Evolutionary conservation across 2,113 vertebrate species (phyloP).

Genomic region (Glareola pratincola): DNA sequence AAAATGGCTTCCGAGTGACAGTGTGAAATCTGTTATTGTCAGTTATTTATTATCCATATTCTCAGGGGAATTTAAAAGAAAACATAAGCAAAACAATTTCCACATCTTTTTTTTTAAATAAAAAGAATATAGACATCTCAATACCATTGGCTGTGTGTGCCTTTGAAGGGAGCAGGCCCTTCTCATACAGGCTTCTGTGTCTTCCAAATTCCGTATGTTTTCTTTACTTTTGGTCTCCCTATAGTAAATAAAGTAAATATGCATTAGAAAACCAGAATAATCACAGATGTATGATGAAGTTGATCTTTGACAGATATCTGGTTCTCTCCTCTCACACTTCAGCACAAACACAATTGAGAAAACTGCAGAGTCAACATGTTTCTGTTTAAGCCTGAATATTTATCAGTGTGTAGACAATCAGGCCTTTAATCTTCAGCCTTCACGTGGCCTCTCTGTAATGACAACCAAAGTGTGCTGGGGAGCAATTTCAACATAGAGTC

Average conservation of each 20-base stretch:
- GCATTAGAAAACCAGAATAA: background rate
- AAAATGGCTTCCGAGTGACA: slow-evolving; percentile 59
- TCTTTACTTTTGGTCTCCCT: background rate
- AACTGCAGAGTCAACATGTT: background rate
- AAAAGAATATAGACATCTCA: background rate
- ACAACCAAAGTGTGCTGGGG: background rate
- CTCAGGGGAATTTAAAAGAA: slow-evolving; percentile 58
- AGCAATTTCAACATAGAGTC: background rate
- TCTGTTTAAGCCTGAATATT: background rate
- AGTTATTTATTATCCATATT: slow-evolving; percentile 69
- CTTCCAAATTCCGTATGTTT: background rate
- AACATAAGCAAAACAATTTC: slow-evolving; percentile 68
- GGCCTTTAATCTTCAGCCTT: background rate
- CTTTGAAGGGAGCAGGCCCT: background rate
- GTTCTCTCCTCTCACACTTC: background rate
- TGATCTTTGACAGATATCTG: background rate
- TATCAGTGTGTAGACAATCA: background rate
- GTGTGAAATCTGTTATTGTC: slow-evolving; percentile 75
- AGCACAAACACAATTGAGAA: background rate
- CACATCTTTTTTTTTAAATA: background rate
- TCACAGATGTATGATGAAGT: background rate
- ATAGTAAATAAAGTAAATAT: background rate
- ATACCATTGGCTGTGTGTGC: background rate
- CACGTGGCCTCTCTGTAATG: background rate
- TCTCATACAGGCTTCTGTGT: background rate